phyloP scores from a whole-genome alignment of 2,888 invertebrate species.

The Troides helena region DNA sequence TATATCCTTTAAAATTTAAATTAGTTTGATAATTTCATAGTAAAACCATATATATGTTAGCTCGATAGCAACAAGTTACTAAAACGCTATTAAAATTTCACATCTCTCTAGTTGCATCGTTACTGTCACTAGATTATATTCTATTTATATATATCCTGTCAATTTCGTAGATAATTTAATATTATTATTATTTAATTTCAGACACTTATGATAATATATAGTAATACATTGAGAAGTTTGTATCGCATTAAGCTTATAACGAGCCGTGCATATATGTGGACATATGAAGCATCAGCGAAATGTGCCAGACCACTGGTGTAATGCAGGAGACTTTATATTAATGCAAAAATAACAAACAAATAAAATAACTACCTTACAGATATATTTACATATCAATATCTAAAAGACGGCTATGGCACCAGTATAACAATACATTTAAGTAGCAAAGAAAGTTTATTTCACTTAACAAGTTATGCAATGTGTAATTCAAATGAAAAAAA shows the following conservation, averaged over 20 bases:
- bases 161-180: conserved; percentile 9
- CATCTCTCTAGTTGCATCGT: conserved; percentile 24
- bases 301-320: conserved; percentile 17
- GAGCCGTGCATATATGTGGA: conserved; percentile 23
- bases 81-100: conserved; percentile 24
- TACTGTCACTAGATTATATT: conserved; percentile 16
- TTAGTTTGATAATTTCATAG: conserved; percentile 3
- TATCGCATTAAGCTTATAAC: conserved; percentile 17
- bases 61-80: conserved; percentile 19
- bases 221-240: conserved; percentile 18
- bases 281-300: conserved; percentile 10
- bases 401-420: conserved; percentile 30
- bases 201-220: conserved; percentile 11
- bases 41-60: background rate
- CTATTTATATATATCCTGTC: conserved; percentile 19
- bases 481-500: conserved; percentile 6
- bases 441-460: conserved; percentile 22
- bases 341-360: conserved; percentile 26
- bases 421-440: conserved; percentile 28
- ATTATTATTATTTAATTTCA: conserved; percentile 9
- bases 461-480: conserved; percentile 4
- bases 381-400: conserved; percentile 25
- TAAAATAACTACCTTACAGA: conserved; percentile 10
- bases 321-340: conserved; percentile 3
- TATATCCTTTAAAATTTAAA: conserved; percentile 10